phyloP scores from a whole-genome alignment of 2,888 invertebrate genomes.

The Zygogramma bicolorata region DNA sequence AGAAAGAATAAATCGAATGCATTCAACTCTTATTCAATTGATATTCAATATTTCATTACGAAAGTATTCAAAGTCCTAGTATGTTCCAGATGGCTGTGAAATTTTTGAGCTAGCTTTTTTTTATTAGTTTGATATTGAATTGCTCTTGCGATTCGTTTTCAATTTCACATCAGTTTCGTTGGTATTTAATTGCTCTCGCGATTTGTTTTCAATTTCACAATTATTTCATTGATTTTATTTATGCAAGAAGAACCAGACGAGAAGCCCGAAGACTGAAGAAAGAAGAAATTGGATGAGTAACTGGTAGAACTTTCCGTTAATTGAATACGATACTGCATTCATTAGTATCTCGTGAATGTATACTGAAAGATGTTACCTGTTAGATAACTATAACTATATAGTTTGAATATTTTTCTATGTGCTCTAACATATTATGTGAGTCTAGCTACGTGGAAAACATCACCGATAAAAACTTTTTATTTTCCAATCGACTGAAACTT shows the following conservation, averaged over 20 bases:
- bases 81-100: constrained; percentile 32
- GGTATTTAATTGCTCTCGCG: not conserved
- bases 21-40: not conserved
- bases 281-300: constrained; percentile 10
- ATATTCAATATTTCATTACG: constrained; percentile 16
- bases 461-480: constrained; percentile 18
- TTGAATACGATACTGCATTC: constrained; percentile 21
- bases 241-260: constrained; percentile 17
- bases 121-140: not conserved
- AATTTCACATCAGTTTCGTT: not conserved
- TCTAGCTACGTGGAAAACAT: constrained; percentile 37
- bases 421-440: constrained; percentile 17
- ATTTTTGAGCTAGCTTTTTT: constrained; percentile 12
- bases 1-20: constrained; percentile 26
- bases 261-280: constrained; percentile 3
- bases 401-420: constrained; percentile 22
- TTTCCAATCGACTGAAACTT: not conserved
- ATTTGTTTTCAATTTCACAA: not conserved
- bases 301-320: constrained; percentile 4
- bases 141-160: constrained; percentile 9
- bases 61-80: constrained; percentile 30
- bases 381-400: not conserved
- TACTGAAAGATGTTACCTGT: constrained; percentile 15
- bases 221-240: not conserved
- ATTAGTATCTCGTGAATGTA: not conserved